These are phyloP conservation scores for Galeopterus variegatus DNA, from an alignment of 2,113 vertebrate species.

Conservation along the genomic window DNA sequence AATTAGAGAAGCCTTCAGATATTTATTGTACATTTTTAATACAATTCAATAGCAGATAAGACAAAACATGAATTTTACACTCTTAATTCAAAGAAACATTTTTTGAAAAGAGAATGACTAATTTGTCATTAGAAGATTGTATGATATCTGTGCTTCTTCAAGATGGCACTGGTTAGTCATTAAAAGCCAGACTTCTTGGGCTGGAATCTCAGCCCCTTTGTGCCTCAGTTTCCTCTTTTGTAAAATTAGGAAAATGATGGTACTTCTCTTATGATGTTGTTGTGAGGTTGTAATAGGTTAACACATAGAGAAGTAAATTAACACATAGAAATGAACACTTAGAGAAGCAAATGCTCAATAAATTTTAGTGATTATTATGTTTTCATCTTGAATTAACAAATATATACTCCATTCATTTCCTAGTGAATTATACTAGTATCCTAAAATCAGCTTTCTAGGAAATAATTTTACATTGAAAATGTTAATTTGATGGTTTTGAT, in stretches of 20 bases:
- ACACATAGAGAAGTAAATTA: background rate
- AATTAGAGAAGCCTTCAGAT: background rate
- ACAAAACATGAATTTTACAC: background rate
- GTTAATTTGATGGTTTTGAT: background rate
- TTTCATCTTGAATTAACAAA: constrained; percentile 56
- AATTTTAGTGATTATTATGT: constrained; percentile 28
- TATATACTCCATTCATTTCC: background rate
- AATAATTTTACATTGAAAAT: constrained; percentile 48
- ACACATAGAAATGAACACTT: background rate
- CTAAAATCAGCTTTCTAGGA: constrained; percentile 50
- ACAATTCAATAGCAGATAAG: background rate
- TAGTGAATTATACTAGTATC: constrained; percentile 36
- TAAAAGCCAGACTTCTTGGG: background rate
- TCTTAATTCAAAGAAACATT: background rate
- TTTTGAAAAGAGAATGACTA: background rate
- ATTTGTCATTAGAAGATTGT: background rate
- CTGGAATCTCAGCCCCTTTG: background rate
- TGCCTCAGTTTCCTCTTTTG: background rate
- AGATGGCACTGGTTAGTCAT: background rate
- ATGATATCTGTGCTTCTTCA: background rate
- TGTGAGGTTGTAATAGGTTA: background rate
- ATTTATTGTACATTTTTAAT: background rate
- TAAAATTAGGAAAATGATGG: background rate
- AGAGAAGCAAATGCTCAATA: background rate
- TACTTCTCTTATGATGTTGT: background rate